Evolutionary conservation across 2,113 vertebrate species (phyloP).

Genomic region (Tetrao urogallus): DNA sequence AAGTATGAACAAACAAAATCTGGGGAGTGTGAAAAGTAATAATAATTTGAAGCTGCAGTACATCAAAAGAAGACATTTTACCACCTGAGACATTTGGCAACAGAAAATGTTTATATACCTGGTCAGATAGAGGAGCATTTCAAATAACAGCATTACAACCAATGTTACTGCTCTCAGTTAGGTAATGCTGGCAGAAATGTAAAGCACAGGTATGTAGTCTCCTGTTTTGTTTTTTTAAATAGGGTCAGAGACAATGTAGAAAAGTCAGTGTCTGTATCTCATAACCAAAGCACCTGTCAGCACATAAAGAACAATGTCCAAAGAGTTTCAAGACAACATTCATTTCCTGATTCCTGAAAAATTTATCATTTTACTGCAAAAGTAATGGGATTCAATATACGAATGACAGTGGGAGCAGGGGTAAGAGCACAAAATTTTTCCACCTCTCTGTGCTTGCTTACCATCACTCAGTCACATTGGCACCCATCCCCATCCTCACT

Average conservation of each 20-base stretch:
- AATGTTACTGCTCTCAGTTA: neutral
- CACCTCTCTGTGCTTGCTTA: neutral
- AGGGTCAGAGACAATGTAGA: neutral
- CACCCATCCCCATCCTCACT: neutral
- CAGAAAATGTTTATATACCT: neutral
- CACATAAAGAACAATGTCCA: neutral
- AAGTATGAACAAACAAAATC: neutral
- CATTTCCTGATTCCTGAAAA: neutral
- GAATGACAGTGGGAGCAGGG: neutral
- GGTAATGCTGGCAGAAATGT: neutral
- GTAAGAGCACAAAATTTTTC: neutral
- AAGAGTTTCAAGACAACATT: neutral
- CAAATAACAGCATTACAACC: neutral
- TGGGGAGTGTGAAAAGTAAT: neutral
- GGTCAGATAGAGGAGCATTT: neutral
- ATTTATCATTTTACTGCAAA: neutral
- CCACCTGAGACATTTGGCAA: neutral
- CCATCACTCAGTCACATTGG: neutral
- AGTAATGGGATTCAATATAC: slow-evolving; percentile 3
- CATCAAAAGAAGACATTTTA: neutral
- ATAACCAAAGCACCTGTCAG: neutral
- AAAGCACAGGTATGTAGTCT: neutral
- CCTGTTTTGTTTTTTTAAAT: neutral
- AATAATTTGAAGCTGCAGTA: neutral
- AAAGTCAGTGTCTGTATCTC: neutral